Evolutionary conservation across 2,797 vertebrate genomes (phyloP), one percentile per base, ranked within the genome.

Genomic region (Hippocampus kuda): DNA sequence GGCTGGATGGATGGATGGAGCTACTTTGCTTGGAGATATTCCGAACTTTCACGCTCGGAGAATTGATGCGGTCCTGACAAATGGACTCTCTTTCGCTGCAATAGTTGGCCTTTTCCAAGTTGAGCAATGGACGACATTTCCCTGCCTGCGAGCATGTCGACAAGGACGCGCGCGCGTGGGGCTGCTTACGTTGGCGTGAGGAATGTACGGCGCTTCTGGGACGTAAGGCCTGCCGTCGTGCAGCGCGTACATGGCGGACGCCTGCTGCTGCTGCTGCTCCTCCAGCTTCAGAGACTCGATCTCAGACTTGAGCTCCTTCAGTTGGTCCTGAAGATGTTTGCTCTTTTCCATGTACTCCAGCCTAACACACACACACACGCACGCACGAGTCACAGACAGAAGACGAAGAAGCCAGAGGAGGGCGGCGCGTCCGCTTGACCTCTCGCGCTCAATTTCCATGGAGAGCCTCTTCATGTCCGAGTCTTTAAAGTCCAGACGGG

Each of bases 321-420:
- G 87, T 67, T 94, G 92, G 79, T 95, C 94, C 88, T 97, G 94
- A 0, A 96, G 91, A 82, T 93, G 92, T 81, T 94, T 94, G 81
- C 94, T 96, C 85, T 96, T 96, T 83, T 98, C 94, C 84, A 96
- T 91, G 85, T 96, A 96, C 79, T 97, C 95, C 66, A 98, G 77
- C 76, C 94, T 96, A n/a, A 22, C 38, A 7, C 20, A 24, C 38
- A 41, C 30, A 16, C 4, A 42, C 24, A 46, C 9, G 2, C 6
- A 24, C 4, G 26, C 24, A 13, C 9, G 10, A 16, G 34, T n/a
- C 4, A 64, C 24, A 24, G 24, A 26, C 24, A 11, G 11, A 24
- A 22, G 34, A 41, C 3, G 6, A 20, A 49, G 44, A 44, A 44
- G 62, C 15, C 1, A 34, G 6, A 8, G n/a, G 30, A 61, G 59